Evolutionary conservation across 2,113 vertebrate genomes (phyloP).

Genomic region (Mugil cephalus): DNA sequence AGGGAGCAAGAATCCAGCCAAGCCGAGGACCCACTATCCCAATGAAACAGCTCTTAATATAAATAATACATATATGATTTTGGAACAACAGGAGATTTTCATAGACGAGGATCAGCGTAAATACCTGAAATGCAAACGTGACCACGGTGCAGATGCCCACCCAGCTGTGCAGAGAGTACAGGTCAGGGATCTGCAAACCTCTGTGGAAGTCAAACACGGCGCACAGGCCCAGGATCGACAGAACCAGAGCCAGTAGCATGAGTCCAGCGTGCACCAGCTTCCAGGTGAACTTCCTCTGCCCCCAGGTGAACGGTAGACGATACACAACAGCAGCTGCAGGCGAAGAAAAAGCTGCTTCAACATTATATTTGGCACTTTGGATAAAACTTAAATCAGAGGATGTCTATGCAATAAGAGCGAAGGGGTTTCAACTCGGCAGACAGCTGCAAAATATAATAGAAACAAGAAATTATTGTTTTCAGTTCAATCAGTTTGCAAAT

Average conservation of each 20-base stretch:
- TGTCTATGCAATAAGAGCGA: too few species aligned
- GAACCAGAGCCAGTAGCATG: constrained; percentile 24
- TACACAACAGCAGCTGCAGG: constrained; percentile 32
- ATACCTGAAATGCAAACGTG: constrained; percentile 47
- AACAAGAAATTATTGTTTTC: too few species aligned
- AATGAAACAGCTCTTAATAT: too few species aligned
- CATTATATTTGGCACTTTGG: neutral
- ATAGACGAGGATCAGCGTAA: neutral
- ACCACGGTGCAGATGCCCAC: constrained; percentile 41
- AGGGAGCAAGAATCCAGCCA: constrained; percentile 40
- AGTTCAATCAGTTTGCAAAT: too few species aligned
- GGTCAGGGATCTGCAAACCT: neutral
- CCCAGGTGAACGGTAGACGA: constrained; percentile 39
- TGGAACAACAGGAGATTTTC: neutral
- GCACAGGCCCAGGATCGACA: constrained; percentile 38
- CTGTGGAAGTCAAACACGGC: constrained; percentile 37
- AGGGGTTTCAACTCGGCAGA: too few species aligned
- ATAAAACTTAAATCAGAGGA: neutral
- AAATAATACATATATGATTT: too few species aligned
- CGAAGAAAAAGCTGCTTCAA: neutral
- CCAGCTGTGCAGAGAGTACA: constrained; percentile 57
- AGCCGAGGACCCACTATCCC: constrained; percentile 31
- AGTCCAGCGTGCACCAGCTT: constrained; percentile 50
- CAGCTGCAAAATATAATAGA: too few species aligned
- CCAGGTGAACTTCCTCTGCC: constrained; percentile 26